phyloP scores from a whole-genome alignment of 2,797 vertebrate species.

The Pangasius larnaudii region DNA sequence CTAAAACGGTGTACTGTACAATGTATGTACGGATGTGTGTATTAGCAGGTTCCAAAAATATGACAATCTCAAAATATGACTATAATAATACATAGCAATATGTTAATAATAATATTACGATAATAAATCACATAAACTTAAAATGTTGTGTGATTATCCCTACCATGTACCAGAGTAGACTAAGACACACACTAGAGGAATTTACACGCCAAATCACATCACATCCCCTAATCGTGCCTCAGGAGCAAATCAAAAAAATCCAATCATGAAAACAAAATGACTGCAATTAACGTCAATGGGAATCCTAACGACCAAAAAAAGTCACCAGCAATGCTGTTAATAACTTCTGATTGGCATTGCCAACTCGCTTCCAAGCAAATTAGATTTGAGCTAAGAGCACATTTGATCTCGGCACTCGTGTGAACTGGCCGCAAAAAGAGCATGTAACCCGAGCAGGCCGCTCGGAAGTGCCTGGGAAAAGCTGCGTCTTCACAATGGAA shows the following conservation, averaged over 20 bases:
- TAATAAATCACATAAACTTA: not conserved
- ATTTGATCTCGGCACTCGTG: conserved; percentile 79
- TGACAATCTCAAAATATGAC: not conserved
- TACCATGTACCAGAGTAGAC: conserved; percentile 14
- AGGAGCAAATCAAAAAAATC: conserved; percentile 65
- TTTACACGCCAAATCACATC: conserved; percentile 3
- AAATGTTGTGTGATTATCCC: not conserved
- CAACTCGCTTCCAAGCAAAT: conserved; percentile 75
- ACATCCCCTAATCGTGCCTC: conserved; percentile 56
- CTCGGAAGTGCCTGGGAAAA: conserved; percentile 77
- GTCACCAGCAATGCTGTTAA: conserved; percentile 67
- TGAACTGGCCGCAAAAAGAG: conserved; percentile 69
- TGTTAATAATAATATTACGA: not conserved
- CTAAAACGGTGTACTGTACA: not conserved
- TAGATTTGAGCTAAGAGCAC: conserved; percentile 76
- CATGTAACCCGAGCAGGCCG: conserved; percentile 77
- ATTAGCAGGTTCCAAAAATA: not conserved
- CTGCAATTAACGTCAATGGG: conserved; percentile 69
- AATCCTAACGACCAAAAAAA: conserved; percentile 62
- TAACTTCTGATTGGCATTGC: conserved; percentile 72
- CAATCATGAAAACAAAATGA: conserved; percentile 74
- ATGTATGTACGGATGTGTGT: no score
- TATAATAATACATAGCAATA: not conserved
- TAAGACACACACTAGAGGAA: not conserved
- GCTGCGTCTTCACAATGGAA: conserved; percentile 63